Base-by-base conservation (phyloP, 2,113 vertebrate species). In the Callaeas wilsoni region DNA sequence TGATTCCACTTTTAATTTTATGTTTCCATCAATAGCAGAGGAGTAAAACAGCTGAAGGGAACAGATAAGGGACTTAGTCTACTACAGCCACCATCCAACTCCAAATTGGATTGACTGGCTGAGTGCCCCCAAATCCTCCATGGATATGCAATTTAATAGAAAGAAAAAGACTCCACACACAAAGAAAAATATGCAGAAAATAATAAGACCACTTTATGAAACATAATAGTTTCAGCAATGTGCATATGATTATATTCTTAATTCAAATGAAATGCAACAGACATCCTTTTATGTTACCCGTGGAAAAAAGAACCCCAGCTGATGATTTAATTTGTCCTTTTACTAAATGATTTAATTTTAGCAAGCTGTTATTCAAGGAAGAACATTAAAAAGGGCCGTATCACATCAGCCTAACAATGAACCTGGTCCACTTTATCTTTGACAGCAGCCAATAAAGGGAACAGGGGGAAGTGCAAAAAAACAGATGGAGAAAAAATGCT, bases 41-140 rank as follows among this genome's bases (percentile, higher is more conserved):
- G 73, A 93, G 47, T 94, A 87, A 94, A 95, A 95, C 96, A 96
- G 93, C 97, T 97, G 96, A 96, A 87, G 20, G 75, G 92, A 79
- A 81, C 44, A 95, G 97, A 97, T 97, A 97, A 97, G 96, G 77
- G 93, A 89, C 82, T 97, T 96, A 97, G 78, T 76, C 87, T 86
- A 85, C 67, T 84, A 49, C 68, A n/a, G 4, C 89, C 60, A 89
- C 68, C 47, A 75, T 91, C 90, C 86, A 68, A 65, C 90, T 85
- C 59, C 78, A 96, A 91, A 96, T 94, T 92, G 94, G 90, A 95
- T 95, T 95, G 90, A 91, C 90, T 96, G 93, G 93, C 93, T 96
- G 95, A 92, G 77, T 93, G 93, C 95, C 90, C 77, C 62, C 55
- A 94, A 96, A 95, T 96, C 86, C 95, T 96, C 94, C 50, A 87